Percentiles rank a stretch among this genome's conserved stretches.
phyloP scores from a whole-genome alignment of 2,797 vertebrate species.

The Oreochromis grahami region DNA sequence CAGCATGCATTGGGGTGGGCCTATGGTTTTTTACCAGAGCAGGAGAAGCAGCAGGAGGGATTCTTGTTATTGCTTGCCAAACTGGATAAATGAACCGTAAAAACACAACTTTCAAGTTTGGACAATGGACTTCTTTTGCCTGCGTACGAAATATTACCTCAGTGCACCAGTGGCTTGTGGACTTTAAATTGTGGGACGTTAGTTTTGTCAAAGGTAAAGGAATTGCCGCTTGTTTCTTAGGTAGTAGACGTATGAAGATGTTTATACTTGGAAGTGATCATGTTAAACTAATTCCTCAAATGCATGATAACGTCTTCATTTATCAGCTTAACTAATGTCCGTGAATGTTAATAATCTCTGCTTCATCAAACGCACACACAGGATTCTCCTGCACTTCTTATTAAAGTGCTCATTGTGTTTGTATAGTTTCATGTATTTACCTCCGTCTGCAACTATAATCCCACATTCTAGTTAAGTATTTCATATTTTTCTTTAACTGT shows the following conservation, averaged over 20 bases:
- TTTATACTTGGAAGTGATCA: not conserved
- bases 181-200: too few relatives aligned
- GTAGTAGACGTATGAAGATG: not conserved
- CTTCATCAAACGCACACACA: not conserved
- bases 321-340: not conserved
- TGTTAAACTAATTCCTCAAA: not conserved
- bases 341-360: not conserved
- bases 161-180: too few relatives aligned
- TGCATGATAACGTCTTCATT: not conserved
- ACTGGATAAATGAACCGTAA: too few relatives aligned
- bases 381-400: not conserved
- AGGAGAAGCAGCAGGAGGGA: too few relatives aligned
- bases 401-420: not conserved
- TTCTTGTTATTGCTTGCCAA: too few relatives aligned
- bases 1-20: too few relatives aligned
- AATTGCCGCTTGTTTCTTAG: not conserved
- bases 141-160: too few relatives aligned
- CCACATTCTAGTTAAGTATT: not conserved
- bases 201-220: too few relatives aligned
- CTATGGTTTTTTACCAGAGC: too few relatives aligned
- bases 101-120: too few relatives aligned
- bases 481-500: not conserved
- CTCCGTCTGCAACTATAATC: not conserved
- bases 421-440: not conserved
- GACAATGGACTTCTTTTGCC: too few relatives aligned